Base-by-base conservation (phyloP, 1,140 invertebrate genomes). In the Gyrodactylus bullatarudis region DNA sequence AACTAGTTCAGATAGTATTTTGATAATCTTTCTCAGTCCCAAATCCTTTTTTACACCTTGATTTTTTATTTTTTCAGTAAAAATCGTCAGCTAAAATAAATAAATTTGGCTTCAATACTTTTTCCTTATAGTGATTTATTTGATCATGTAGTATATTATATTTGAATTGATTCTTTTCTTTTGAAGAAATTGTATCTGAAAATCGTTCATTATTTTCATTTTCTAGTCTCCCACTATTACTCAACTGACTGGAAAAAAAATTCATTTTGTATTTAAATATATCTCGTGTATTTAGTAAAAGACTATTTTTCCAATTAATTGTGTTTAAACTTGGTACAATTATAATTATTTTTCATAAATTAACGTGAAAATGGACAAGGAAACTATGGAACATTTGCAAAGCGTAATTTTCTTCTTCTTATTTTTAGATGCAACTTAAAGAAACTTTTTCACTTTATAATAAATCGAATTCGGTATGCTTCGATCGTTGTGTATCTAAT, bases 381-480 rank as follows among this genome's bases (percentile, higher is more conserved):
- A 54, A n/a, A 8, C n/a, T 54, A 54, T 54, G 34, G 34, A 54
- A n/a, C 34, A 54, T 54, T n/a, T 54, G n/a, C 34, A 54, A n/a
- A 54, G 34, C n/a, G 34, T 54, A 54, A 54, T n/a, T 54, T 54
- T 8, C 8, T 16, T 54, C 8, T 16, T 54, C n/a, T 54, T 54
- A 54, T n/a, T 25, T 71, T 71, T n/a, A 71, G 70, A 16, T 71
- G 24, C 70, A 71, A 71, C 21, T 71, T 26, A 71, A 71, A 71
- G 70, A 71, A n/a, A 24, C 70, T 21, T 21, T 24, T 26, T 24
- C 21, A 24, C 70, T 71, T 8, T 71, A 71, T 25, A 24, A 23
- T 25, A 71, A 71, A 16, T 21, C 70, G 1, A 23, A 21, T 26
- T 16, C 8, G 2, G 21, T 71, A 24, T 71, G 70, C n/a, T 71